Percentiles rank a stretch among this genome's conserved stretches.
Evolutionary conservation across 2,797 vertebrate genomes (phyloP).

Genomic region (Pampus argenteus): DNA sequence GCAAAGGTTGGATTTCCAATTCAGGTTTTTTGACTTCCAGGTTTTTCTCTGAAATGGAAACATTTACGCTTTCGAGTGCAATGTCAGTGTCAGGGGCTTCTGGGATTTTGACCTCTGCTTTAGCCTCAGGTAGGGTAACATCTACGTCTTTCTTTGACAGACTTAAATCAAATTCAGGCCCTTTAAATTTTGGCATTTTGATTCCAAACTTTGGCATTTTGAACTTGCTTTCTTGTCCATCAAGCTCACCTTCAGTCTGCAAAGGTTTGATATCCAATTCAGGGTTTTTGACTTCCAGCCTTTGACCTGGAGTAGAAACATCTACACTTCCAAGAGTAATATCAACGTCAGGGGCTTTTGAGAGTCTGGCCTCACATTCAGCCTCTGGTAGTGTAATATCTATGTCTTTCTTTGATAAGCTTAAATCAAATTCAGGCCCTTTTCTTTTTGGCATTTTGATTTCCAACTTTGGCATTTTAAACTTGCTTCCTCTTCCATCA

Average conservation of each 20-base stretch:
- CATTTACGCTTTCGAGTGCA: slow-evolving; percentile 9
- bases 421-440: slow-evolving; percentile 44
- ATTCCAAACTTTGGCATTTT: slow-evolving; percentile 43
- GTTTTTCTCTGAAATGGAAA: slow-evolving; percentile 30
- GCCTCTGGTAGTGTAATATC: slow-evolving; percentile 18
- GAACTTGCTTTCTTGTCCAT: slow-evolving; percentile 43
- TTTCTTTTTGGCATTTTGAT: slow-evolving; percentile 35
- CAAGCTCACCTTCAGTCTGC: slow-evolving; percentile 26
- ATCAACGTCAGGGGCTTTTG: slow-evolving; percentile 40
- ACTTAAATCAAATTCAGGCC: slow-evolving; percentile 21
- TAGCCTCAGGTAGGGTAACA: too few species aligned
- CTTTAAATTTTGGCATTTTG: slow-evolving; percentile 53
- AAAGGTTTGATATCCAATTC: too few species aligned
- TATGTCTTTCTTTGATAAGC: slow-evolving; percentile 62
- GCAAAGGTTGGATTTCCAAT: background rate
- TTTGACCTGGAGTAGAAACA: slow-evolving; percentile 1
- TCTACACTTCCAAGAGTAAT: slow-evolving; percentile 17
- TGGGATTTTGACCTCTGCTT: slow-evolving; percentile 23
- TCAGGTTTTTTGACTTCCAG: slow-evolving; percentile 22
- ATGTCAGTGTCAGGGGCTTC: slow-evolving; percentile 14
- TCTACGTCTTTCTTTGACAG: too few species aligned
- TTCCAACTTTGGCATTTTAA: slow-evolving; percentile 66
- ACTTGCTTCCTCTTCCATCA: slow-evolving; percentile 39
- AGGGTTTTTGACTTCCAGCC: background rate
- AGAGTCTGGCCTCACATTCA: slow-evolving; percentile 1